phyloP scores from a whole-genome alignment of 2,797 vertebrate species.

The Lepidocolaptes lacrymiger region DNA sequence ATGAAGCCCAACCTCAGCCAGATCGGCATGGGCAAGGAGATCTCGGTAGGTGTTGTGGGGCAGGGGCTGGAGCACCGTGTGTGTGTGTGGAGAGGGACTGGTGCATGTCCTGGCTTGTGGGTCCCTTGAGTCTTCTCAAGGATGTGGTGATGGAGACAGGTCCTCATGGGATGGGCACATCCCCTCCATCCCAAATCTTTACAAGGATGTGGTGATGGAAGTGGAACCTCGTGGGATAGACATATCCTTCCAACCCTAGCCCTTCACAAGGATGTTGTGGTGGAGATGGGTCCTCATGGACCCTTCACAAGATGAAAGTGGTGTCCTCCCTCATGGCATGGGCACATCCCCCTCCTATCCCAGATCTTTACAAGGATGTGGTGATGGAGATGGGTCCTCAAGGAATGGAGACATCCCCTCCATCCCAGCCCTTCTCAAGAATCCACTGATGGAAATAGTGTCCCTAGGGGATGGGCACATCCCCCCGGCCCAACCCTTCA shows the following conservation, averaged over 20 bases:
- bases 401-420: neutral
- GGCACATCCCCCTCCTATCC: too few species aligned
- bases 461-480: too few species aligned
- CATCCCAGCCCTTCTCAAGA: neutral
- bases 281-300: neutral
- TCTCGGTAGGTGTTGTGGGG: conserved; percentile 84
- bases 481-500: neutral
- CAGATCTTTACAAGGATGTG: too few species aligned
- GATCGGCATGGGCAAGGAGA: conserved; percentile 97
- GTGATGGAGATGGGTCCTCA: neutral
- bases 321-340: too few species aligned
- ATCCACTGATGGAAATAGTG: too few species aligned
- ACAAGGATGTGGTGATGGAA: accelerated
- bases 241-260: accelerated
- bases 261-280: neutral
- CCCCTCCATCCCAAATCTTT: accelerated
- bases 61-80: accelerated
- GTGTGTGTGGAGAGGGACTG: neutral
- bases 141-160: accelerated
- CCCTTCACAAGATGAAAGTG: neutral
- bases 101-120: accelerated
- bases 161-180: neutral
- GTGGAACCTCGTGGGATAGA: neutral
- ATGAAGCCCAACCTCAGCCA: conserved; percentile 97
- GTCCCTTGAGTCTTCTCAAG: neutral